Evolutionary conservation across 2,888 invertebrate species (phyloP), one percentile per base, ranked within the genome.

Genomic region (Volucella zonaria): DNA sequence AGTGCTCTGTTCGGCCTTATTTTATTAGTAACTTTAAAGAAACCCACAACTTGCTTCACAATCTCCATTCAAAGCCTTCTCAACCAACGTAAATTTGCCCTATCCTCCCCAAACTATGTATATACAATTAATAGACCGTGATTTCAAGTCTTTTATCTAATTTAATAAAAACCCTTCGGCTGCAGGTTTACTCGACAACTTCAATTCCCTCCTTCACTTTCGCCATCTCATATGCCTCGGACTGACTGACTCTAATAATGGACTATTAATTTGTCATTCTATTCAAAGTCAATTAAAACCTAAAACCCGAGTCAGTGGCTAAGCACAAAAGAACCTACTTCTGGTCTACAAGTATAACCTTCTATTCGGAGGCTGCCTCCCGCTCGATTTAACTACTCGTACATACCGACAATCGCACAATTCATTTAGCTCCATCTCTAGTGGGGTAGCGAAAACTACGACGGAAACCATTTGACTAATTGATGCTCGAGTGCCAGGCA

Each of bases 391-490:
- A 59, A 79, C 70, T 80, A 80, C 56, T 23, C 75, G 76, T 31
- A 31, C 31, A 77, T 62, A 73, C 62, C 81, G 74, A 77, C 74
- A 81, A 86, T 77, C 81, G 56, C 31, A 31, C 78, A 70, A 66
- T 78, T 77, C 68, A 73, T 81, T 74, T 78, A 51, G 75, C 59
- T 47, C 56, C 67, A 45, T 47, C 23, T 61, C 71, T 40, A 62
- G 23, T 43, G 73, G 62, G 61, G 52, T 73, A 66, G 67, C 62
- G 67, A 70, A 56, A 80, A 80, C 83, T 81, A 31, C 31, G 56
- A 71, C 81, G 82, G 82, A 86, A 86, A 78, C 82, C 86, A 78
- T 82, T 86, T 82, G 66, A 86, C 86, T 86, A 86, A 86, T 86
- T 86, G 86, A 86, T 82, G 86, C 81, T 78, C 70, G 73, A 77